Percentiles rank a stretch among this genome's conserved stretches.
phyloP scores from a whole-genome alignment of 2,113 vertebrate species.

The Albula goreensis region DNA sequence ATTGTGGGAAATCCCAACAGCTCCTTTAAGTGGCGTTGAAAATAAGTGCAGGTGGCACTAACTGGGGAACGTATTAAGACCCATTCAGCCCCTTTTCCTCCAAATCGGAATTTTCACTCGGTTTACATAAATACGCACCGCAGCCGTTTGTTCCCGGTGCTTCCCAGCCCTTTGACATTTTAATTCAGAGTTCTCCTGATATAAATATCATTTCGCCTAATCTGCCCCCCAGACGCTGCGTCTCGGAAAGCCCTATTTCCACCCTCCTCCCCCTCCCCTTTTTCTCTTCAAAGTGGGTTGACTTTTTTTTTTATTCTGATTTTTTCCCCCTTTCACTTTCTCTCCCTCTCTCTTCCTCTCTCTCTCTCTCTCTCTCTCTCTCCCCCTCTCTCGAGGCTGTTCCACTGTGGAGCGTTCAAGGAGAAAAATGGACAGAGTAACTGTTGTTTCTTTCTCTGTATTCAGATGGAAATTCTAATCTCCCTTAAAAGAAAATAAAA shows the following conservation, averaged over 20 bases:
- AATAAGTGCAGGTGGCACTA: constrained; percentile 63
- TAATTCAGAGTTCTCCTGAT: constrained; percentile 69
- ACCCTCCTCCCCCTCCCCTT: constrained; percentile 59
- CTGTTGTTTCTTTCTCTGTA: constrained; percentile 87
- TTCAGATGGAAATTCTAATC: constrained; percentile 98
- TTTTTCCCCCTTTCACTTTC: constrained; percentile 22
- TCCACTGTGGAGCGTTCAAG: constrained; percentile 65
- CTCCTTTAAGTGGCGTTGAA: constrained; percentile 66
- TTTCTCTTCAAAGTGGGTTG: constrained; percentile 76
- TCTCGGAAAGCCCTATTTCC: constrained; percentile 16
- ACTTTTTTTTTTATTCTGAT: constrained; percentile 72
- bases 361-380: constrained; percentile 44
- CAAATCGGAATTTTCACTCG: constrained; percentile 57
- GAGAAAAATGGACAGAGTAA: constrained; percentile 80
- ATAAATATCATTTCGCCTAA: constrained; percentile 79
- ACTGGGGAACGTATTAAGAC: constrained; percentile 57
- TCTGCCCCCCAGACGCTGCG: constrained; percentile 64
- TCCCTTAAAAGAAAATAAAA: constrained; percentile 69
- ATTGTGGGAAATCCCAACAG: constrained; percentile 64
- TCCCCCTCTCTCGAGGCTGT: constrained; percentile 44
- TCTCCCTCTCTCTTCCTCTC: constrained; percentile 32
- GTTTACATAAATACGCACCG: constrained; percentile 55
- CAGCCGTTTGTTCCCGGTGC: constrained; percentile 59
- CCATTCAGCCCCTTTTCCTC: constrained; percentile 56
- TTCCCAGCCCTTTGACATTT: constrained; percentile 60